These are phyloP conservation scores for Crossocerus cetratus DNA, from an alignment of 2,888 invertebrate species.

Conservation along the genomic window DNA sequence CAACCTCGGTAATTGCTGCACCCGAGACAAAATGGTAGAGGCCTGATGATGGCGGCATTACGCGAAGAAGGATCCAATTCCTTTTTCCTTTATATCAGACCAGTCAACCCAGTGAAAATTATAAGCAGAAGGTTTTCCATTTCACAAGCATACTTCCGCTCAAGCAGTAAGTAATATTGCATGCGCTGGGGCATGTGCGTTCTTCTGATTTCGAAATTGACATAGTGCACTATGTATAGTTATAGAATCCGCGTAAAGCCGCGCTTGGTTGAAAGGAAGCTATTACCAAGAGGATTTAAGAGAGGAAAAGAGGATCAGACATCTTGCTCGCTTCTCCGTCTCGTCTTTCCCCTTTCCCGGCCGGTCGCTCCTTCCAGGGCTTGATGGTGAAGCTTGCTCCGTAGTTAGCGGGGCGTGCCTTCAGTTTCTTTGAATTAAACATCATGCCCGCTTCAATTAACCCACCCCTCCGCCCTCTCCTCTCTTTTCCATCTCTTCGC, in stretches of 20 bases:
- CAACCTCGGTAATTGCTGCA: constrained; percentile 67
- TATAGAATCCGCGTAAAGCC: constrained; percentile 31
- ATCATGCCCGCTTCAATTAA: constrained; percentile 70
- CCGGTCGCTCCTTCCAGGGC: constrained; percentile 27
- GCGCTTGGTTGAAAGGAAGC: constrained; percentile 51
- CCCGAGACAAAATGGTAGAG: constrained; percentile 66
- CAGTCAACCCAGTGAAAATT: too few relatives aligned
- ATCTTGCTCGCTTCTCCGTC: constrained; percentile 13
- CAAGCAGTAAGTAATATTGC: too few relatives aligned
- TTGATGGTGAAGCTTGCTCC: constrained; percentile 55
- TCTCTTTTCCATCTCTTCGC: constrained; percentile 34
- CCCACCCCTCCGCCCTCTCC: constrained; percentile 49
- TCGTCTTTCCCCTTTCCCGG: constrained; percentile 7
- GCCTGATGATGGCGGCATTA: constrained; percentile 50
- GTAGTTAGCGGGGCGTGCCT: constrained; percentile 70
- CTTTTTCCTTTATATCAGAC: too few relatives aligned
- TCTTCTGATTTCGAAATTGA: constrained; percentile 2
- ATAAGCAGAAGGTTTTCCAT: too few relatives aligned
- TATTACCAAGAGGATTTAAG: constrained; percentile 57
- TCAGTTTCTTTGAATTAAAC: constrained; percentile 73
- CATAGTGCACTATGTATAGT: constrained; percentile 9
- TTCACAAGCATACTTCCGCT: too few relatives aligned
- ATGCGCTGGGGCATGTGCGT: not conserved
- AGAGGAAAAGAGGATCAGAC: constrained; percentile 49
- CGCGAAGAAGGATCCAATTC: not conserved